These are phyloP conservation scores for Perodicticus potto DNA, from an alignment of 2,797 vertebrate species.

Conservation along the genomic window DNA sequence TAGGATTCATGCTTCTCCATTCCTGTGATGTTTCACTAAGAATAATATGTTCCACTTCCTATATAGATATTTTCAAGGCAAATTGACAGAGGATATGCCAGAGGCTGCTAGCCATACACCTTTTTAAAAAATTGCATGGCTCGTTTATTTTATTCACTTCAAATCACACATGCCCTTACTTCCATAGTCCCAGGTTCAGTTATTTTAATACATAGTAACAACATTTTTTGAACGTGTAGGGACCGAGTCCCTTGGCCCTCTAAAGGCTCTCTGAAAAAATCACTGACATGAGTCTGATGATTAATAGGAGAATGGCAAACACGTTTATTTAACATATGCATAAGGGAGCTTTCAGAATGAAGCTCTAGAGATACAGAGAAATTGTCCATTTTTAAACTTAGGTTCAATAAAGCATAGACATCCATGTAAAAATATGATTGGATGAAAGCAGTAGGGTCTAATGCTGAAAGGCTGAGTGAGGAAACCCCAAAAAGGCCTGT, in stretches of 20 bases:
- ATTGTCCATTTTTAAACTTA: neutral
- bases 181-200: neutral
- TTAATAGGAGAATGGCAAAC: neutral
- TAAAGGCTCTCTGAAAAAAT: neutral
- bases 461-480: neutral
- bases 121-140: neutral
- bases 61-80: neutral
- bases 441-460: neutral
- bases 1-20: too few species aligned
- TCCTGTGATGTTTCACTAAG: too few species aligned
- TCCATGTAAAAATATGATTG: neutral
- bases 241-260: neutral
- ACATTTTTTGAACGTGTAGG: neutral
- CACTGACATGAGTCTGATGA: neutral
- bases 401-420: neutral
- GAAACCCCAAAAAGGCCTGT: neutral
- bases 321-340: neutral
- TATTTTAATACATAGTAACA: neutral
- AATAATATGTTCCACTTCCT: too few species aligned
- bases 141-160: neutral
- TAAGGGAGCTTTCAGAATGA: neutral
- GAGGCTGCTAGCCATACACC: accelerated
- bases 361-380: neutral
- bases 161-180: neutral
- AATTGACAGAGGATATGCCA: neutral